phyloP scores from a whole-genome alignment of 2,797 vertebrate species.

The Halcyon badia region DNA sequence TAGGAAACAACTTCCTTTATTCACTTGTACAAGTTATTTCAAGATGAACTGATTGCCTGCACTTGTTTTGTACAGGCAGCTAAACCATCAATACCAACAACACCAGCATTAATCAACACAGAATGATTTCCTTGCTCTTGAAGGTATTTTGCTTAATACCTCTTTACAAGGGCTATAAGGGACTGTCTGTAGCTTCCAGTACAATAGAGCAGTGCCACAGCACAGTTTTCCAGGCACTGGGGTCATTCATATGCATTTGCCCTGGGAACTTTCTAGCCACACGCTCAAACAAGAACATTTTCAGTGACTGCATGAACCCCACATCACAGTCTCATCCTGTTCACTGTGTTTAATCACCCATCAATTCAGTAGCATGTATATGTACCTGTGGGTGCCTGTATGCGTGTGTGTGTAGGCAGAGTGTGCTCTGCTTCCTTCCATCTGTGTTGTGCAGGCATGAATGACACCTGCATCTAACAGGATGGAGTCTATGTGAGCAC shows the following conservation, averaged over 20 bases:
- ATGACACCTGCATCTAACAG: background rate
- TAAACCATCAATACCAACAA: conserved; percentile 54
- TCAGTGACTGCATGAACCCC: background rate
- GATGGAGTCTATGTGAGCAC: background rate
- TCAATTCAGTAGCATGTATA: background rate
- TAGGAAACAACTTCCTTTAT: conserved; percentile 50
- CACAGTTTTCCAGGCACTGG: background rate
- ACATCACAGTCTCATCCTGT: fast-evolving
- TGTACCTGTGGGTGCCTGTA: fast-evolving
- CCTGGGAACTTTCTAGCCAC: background rate
- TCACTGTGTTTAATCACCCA: background rate
- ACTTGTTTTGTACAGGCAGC: conserved; percentile 26
- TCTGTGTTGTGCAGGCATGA: background rate
- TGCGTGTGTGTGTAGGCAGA: fast-evolving
- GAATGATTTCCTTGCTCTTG: background rate
- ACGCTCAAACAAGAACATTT: background rate
- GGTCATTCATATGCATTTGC: background rate
- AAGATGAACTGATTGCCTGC: conserved; percentile 46
- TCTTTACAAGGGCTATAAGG: conserved; percentile 19
- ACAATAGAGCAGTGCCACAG: background rate
- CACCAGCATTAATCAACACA: conserved; percentile 47
- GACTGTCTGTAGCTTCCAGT: background rate
- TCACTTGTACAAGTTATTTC: conserved; percentile 42
- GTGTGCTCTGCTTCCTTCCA: background rate
- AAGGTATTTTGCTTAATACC: conserved; percentile 28